These are phyloP conservation scores for Psittacula cyanocephala DNA, from an alignment of 2,113 vertebrate genomes.

Conservation along the genomic window DNA sequence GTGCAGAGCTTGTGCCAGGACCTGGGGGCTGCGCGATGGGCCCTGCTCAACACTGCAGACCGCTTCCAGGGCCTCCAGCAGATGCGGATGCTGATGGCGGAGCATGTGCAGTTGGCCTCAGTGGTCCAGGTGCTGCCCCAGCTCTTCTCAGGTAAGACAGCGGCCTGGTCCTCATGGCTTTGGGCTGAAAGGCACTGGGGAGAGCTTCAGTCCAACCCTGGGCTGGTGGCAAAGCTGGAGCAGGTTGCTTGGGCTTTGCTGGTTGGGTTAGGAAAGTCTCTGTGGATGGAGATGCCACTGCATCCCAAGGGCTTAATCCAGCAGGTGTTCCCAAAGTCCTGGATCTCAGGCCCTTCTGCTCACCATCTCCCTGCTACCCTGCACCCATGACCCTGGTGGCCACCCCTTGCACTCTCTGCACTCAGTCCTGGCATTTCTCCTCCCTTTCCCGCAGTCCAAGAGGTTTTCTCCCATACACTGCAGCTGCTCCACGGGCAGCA, in stretches of 20 bases:
- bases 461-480: constrained; percentile 82
- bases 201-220: accelerated
- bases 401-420: too few relatives aligned
- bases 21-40: constrained; percentile 72
- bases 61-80: constrained; percentile 71
- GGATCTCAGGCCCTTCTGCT: neutral
- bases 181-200: neutral
- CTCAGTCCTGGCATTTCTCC: neutral
- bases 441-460: constrained; percentile 77
- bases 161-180: accelerated
- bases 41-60: constrained; percentile 71
- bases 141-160: constrained; percentile 85
- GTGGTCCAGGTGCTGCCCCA: constrained; percentile 88
- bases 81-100: constrained; percentile 74
- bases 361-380: neutral
- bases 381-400: too few relatives aligned
- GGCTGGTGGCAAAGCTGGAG: neutral
- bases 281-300: neutral
- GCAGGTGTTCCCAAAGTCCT: neutral
- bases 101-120: constrained; percentile 84
- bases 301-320: neutral
- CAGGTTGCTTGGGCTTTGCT: neutral
- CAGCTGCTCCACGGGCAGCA: constrained; percentile 80
- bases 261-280: neutral
- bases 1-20: constrained; percentile 75